Base-by-base conservation (phyloP, 2,113 vertebrate species). In the Alexandromys fortis region DNA sequence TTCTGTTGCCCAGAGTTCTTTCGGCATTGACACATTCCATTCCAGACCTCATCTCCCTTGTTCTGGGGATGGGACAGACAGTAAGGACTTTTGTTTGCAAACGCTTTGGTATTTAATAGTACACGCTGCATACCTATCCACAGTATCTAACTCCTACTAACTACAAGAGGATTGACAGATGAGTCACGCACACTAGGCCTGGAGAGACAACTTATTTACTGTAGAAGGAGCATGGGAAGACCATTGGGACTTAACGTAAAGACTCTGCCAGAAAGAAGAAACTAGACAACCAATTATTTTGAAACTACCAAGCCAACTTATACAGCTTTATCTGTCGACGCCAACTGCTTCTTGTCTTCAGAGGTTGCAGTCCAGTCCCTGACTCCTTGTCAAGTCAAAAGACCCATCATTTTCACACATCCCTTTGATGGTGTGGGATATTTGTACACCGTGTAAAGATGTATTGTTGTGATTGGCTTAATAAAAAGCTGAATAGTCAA, bases 211-310 rank as follows among this genome's bases (percentile, higher is more conserved):
- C 30, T 30, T 33, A 42, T 26, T 28, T 42, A 42, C 75, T 33
- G 26, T 19, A 86, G 58, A 76, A 5, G 58, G 21, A 28, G 26
- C 10, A 55, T 4, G 17, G 49, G 11, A 12, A 68, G 95, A n/a
- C 67, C 42, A 65, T 1, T 38, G 26, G 90, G 33, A 16, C 19
- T 55, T 91, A 94, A 70, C 21, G 13, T 58, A 96, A 22, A 94
- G 67, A 68, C 67, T 68, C 30, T 16, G 13, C 86, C 24, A 95
- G 42, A 65, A 35, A 89, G 83, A 81, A 9, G 22, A 17, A 93
- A 96, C 47, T 79, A 86, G 96, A 92, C 38, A 79, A 52, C 10
- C 72, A 87, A 93, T 86, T 79, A 55, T 45, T 96, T 86, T 55
- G 42, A 85, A 45, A 85, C 82, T 33, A 65, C 65, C 28, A 49